Percentiles rank a stretch among this genome's conserved stretches.
Conservation (phyloP, 2,888 invertebrate species). For the Amphipyra tragopoginis region DNA sequence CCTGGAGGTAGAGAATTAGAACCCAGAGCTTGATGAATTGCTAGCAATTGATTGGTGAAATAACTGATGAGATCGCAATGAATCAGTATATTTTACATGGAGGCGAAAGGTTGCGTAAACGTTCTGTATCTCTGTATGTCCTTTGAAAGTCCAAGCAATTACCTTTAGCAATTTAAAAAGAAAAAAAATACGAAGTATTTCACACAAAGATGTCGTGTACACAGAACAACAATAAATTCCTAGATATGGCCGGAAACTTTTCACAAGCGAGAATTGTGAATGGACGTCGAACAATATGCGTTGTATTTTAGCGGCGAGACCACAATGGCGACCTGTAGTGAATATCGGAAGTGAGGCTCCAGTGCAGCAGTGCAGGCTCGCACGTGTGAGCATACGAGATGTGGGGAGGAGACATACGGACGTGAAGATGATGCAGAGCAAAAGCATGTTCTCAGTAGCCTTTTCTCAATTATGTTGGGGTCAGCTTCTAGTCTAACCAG, state of each 20-base stretch:
- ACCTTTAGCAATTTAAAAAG: no score
- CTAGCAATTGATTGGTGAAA: conserved; percentile 8
- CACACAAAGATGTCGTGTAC: conserved; percentile 34
- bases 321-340: conserved; percentile 36
- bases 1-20: conserved; percentile 26
- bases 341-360: conserved; percentile 35
- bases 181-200: neutral
- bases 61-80: conserved; percentile 12
- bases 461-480: no score
- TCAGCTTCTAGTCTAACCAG: no score
- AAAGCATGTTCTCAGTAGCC: neutral
- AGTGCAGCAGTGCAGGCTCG: neutral
- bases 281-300: conserved; percentile 49
- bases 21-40: conserved; percentile 26
- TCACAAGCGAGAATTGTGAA: conserved; percentile 50
- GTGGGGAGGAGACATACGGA: neutral
- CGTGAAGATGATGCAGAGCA: neutral
- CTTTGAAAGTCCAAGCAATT: no score
- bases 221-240: conserved; percentile 47
- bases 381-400: conserved; percentile 7
- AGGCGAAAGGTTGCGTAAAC: no score
- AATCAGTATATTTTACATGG: neutral
- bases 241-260: conserved; percentile 50
- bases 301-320: conserved; percentile 36
- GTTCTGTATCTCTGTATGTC: no score